Base-by-base conservation (phyloP, 2,888 invertebrate species). In the Myopa tessellatipennis region DNA sequence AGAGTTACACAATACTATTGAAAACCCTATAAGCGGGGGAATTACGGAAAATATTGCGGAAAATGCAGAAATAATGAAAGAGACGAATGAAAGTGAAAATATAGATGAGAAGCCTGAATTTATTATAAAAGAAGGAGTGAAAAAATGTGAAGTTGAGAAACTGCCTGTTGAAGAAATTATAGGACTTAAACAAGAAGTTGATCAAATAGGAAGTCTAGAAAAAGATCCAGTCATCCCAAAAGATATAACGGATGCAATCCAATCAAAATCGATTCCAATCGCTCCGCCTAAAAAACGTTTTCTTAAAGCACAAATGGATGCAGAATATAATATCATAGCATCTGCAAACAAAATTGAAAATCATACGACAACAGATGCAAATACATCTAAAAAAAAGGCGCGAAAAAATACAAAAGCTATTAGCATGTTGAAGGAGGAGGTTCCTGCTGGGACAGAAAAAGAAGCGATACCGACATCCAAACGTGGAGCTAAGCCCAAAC, bases 231-330 rank as follows among this genome's bases (percentile, higher is more conserved):
- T 8, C 26, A 34, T n/a, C 16, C 55, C 55, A 55, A 16, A 34
- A 38, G 34, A 36, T 6, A 34, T n/a, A 18, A 70, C 40, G 16
- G 38, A 36, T 7, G 40, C n/a, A 61, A 60, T 14, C 60, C 34
- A 60, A 73, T 16, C 10, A 14, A 34, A 60, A 61, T 7, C n/a
- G 1, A 16, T 63, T 10, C 40, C 60, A 60, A 77, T 45, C 38
- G 16, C 34, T 26, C 74, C 70, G 16, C 74, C 74, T 14, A 78
- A 70, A 61, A 76, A 76, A 55, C 76, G 76, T 2, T 40, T 52
- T 16, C 60, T 71, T n/a, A 76, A 76, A 76, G 40, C 65, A 52
- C 61, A 71, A 61, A 65, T 34, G 65, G 4, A 3, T 34, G 63
- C 61, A 55, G 14, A 52, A 40, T 8, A 50, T 34, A 18, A 70